A percentile compares a stretch with the other conserved stretches of the same genome.
These are phyloP conservation scores for Catharus minimus DNA, from an alignment of 2,113 vertebrate species.

Conservation along the genomic window DNA sequence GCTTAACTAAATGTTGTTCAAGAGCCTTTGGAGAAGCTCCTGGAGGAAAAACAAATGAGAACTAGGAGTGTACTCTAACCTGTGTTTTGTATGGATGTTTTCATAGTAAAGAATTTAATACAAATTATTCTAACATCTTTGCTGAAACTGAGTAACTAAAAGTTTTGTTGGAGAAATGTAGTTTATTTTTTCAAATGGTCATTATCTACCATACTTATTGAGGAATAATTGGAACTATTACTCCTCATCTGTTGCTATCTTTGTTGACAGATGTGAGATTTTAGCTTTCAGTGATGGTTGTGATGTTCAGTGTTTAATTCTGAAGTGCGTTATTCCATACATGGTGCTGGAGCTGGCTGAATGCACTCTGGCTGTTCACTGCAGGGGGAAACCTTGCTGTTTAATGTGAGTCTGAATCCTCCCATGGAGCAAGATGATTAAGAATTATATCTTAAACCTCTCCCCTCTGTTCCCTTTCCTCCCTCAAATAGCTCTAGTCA, in stretches of 20 bases:
- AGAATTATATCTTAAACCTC: not conserved
- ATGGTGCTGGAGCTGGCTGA: not conserved
- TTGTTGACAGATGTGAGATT: not conserved
- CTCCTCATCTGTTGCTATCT: not conserved
- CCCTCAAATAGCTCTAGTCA: not conserved
- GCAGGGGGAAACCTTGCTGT: not conserved
- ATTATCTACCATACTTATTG: not conserved
- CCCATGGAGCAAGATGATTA: not conserved
- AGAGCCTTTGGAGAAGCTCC: not conserved
- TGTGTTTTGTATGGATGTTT: not conserved
- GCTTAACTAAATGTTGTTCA: not conserved
- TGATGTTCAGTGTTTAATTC: not conserved
- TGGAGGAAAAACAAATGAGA: not conserved
- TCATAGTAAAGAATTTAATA: not conserved
- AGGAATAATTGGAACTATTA: not conserved
- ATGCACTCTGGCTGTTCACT: not conserved
- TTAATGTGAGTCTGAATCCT: not conserved
- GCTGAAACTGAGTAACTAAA: not conserved
- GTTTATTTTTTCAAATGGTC: not conserved
- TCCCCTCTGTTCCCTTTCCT: not conserved
- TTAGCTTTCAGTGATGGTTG: not conserved
- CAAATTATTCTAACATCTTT: not conserved
- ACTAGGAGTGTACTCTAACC: not conserved
- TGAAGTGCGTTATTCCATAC: not conserved
- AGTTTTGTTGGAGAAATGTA: not conserved